Percentiles rank a stretch among this genome's conserved stretches.
These are phyloP conservation scores for Priocnemis perturbator DNA, from an alignment of 2,888 invertebrate genomes.

Conservation along the genomic window DNA sequence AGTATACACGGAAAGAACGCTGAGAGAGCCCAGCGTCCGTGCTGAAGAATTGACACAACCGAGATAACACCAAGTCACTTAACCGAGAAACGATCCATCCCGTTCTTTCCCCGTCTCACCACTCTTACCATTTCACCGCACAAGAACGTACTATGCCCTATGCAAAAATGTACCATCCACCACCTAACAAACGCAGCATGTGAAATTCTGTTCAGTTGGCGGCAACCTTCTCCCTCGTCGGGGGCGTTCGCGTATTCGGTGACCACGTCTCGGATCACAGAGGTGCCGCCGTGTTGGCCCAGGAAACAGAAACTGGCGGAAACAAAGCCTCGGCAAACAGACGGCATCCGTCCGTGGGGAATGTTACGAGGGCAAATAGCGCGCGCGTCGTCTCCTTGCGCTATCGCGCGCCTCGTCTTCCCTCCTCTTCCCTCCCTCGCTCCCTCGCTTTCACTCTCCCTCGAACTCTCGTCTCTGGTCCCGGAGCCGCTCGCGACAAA, in stretches of 20 bases:
- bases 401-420: conserved; percentile 30
- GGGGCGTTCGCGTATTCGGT: conserved; percentile 54
- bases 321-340: conserved; percentile 73
- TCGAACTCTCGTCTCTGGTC: not conserved
- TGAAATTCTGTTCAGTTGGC: not conserved
- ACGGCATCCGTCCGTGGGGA: conserved; percentile 58
- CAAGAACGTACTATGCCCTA: too few relatives aligned
- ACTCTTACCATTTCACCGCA: too few relatives aligned
- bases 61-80: too few relatives aligned
- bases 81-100: too few relatives aligned
- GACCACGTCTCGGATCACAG: conserved; percentile 62
- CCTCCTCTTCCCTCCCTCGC: conserved; percentile 11
- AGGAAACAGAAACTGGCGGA: conserved; percentile 75
- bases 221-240: conserved; percentile 1
- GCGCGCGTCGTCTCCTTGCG: conserved; percentile 45
- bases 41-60: too few relatives aligned
- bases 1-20: too few relatives aligned
- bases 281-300: conserved; percentile 72
- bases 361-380: conserved; percentile 70
- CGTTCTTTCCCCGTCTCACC: too few relatives aligned
- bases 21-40: too few relatives aligned
- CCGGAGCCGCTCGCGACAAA: conserved; percentile 59
- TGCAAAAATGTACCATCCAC: too few relatives aligned
- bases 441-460: conserved; percentile 11
- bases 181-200: not conserved